A percentile compares a stretch with the other conserved stretches of the same genome.
phyloP scores from a whole-genome alignment of 1,140 invertebrate genomes.

The Cotesia typhae region DNA sequence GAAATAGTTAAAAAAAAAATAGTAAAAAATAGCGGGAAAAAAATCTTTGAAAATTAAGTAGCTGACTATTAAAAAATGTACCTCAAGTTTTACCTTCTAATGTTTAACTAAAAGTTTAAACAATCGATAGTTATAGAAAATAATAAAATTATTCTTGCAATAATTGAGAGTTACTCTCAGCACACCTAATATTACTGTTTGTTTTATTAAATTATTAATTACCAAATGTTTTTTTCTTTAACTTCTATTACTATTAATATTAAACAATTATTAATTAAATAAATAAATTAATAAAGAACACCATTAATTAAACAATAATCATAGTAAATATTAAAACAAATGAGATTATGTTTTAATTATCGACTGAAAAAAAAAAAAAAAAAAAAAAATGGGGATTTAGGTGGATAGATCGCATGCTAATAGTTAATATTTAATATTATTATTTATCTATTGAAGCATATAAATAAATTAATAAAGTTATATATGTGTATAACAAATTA shows the following conservation, averaged over 20 bases:
- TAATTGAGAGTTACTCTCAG: background rate
- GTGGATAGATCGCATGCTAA: conserved; percentile 8
- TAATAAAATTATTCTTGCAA: conserved; percentile 23
- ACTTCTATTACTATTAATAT: background rate
- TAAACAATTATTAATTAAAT: no score
- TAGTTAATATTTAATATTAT: conserved; percentile 9
- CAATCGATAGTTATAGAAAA: background rate
- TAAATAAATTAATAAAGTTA: conserved; percentile 45
- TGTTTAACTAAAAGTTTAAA: conserved; percentile 21
- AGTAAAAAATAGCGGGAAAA: conserved; percentile 12
- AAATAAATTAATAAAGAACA: no score
- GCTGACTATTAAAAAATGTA: conserved; percentile 5
- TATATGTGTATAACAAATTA: conserved; percentile 59
- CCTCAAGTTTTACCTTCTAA: conserved; percentile 17
- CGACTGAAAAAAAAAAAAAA: background rate
- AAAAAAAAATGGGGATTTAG: conserved; percentile 21
- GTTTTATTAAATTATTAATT: background rate
- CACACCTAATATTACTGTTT: background rate
- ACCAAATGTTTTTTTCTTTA: background rate
- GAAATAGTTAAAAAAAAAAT: conserved; percentile 37
- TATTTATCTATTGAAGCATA: background rate
- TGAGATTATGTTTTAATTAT: conserved; percentile 2
- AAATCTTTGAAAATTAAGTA: background rate
- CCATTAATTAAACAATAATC: conserved; percentile 10
- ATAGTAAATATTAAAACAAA: background rate